phyloP scores from a whole-genome alignment of 2,113 vertebrate genomes.

The Apus apus region DNA sequence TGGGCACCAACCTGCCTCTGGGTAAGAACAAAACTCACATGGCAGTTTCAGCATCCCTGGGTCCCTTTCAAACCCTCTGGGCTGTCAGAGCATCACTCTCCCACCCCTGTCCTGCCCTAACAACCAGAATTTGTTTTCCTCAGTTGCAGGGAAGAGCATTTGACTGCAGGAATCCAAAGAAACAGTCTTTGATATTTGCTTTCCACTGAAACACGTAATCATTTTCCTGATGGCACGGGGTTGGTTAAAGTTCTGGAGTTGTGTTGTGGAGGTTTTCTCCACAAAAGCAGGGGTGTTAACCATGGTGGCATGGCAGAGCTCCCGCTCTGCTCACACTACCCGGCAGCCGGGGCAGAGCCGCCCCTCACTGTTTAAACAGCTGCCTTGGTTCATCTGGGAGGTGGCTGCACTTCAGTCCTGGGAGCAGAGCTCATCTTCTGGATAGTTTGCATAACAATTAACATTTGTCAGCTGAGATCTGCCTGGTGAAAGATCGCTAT shows the following conservation, averaged over 20 bases:
- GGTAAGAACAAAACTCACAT: background rate
- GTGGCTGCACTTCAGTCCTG: constrained; percentile 34
- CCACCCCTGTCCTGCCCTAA: background rate
- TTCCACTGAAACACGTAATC: background rate
- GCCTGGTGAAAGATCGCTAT: constrained; percentile 29
- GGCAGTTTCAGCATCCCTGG: background rate
- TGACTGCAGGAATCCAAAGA: background rate
- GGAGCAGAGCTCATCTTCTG: constrained; percentile 40
- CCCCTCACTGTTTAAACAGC: constrained; percentile 16
- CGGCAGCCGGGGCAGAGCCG: background rate
- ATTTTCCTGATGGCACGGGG: background rate
- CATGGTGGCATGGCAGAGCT: constrained; percentile 13
- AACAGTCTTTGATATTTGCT: background rate
- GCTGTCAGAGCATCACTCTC: background rate
- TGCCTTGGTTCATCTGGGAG: background rate
- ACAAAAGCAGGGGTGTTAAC: constrained; percentile 16
- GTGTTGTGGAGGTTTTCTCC: background rate
- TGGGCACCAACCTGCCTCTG: background rate
- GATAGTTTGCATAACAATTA: constrained; percentile 54
- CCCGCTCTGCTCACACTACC: background rate
- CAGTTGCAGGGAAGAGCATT: background rate
- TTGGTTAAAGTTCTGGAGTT: background rate
- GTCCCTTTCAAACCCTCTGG: background rate
- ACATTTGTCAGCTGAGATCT: constrained; percentile 47
- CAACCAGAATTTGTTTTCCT: background rate